Evolutionary conservation across 2,113 vertebrate genomes (phyloP), one percentile per base, ranked within the genome.

Genomic region (Thalassoma bifasciatum): DNA sequence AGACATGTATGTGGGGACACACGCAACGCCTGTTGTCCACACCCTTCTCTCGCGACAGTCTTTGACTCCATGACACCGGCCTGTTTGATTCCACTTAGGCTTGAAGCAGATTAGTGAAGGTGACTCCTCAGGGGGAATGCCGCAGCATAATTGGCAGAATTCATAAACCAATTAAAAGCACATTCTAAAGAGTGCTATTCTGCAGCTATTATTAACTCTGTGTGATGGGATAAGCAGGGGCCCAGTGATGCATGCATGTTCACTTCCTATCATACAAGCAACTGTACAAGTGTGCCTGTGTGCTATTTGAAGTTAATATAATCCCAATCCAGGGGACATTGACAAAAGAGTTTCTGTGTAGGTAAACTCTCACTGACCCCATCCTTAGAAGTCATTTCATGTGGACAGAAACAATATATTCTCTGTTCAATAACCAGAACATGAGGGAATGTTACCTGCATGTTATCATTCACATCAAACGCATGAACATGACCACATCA

Each of bases 121-220:
- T 93, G 92, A 92, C 89, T 93, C 88, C 64, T 84, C 66, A 69
- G 47, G 71, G 72, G 86, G 85, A 91, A 91, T 91, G 89, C 89
- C 73, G 10, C 77, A 61, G 63, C 80, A 91, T 93, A 92, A 92
- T 91, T 93, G 91, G 88, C 79, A 90, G 66, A 93, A 91, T 92
- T 87, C 87, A 89, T 92, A 93, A 92, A 92, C 91, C 86, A 91
- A 90, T 93, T 92, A 91, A 93, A 92, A 89, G 70, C 72, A 85
- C 79, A 85, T 93, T 90, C 65, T 86, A 44, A 88, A 86, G 81
- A 84, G 58, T 66, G 40, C 51, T 83, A 82, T 90, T 93, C 72
- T 84, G 52, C 52, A 1, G 59, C 91, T 90, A 91, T 93, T 92
- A 92, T 92, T 93, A 91, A 85, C 89, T 77, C 34, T 0, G 5